These are phyloP conservation scores for Trichomycterus rosablanca DNA, from an alignment of 2,113 vertebrate genomes.

Conservation along the genomic window DNA sequence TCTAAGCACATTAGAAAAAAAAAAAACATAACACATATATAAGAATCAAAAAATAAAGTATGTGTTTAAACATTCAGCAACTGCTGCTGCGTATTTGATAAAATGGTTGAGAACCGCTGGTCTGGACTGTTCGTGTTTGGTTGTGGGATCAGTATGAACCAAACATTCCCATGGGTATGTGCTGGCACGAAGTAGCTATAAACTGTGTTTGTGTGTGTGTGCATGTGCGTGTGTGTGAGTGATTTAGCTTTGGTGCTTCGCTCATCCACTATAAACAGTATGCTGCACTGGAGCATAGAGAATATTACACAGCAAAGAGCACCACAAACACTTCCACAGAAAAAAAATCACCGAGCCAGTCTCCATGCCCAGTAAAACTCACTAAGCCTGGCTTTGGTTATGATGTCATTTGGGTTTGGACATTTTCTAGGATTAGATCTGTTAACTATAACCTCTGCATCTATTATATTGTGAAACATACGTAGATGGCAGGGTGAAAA, in stretches of 20 bases:
- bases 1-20: too few relatives aligned
- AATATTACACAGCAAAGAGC: slow-evolving; percentile 9
- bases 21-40: too few relatives aligned
- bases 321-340: slow-evolving; percentile 4
- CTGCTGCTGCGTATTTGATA: too few relatives aligned
- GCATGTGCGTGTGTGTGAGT: slow-evolving; percentile 1
- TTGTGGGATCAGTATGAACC: slow-evolving; percentile 11
- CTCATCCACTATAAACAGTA: slow-evolving; percentile 19
- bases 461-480: neutral
- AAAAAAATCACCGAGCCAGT: neutral
- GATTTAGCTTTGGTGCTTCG: neutral
- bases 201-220: slow-evolving; percentile 18
- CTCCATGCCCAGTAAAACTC: neutral
- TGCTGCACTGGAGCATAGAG: neutral
- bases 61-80: too few relatives aligned
- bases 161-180: slow-evolving; percentile 7
- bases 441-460: neutral
- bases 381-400: slow-evolving; percentile 5
- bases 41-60: too few relatives aligned
- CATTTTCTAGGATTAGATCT: slow-evolving; percentile 2
- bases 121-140: neutral
- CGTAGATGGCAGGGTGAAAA: neutral
- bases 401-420: neutral
- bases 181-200: slow-evolving; percentile 23
- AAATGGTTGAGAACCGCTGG: too few relatives aligned